Conservation (phyloP, 1,140 invertebrate species). For the Aphelenchoides fujianensis region DNA sequence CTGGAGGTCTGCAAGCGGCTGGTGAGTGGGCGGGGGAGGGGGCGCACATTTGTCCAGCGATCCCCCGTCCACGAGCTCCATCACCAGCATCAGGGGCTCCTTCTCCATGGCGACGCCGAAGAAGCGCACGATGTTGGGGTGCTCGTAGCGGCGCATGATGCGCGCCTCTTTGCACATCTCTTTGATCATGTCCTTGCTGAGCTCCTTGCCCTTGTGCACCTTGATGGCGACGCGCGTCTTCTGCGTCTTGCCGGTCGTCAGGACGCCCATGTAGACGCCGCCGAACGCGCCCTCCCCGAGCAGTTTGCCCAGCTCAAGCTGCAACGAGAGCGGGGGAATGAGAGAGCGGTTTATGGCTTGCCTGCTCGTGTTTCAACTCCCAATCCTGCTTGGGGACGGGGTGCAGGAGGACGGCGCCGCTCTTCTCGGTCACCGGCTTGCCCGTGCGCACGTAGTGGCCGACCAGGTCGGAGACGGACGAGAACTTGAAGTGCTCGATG, state of each 20-base stretch:
- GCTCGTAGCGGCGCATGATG: conserved; percentile 92
- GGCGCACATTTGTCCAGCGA: conserved; percentile 61
- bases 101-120: conserved; percentile 96
- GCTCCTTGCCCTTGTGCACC: conserved; percentile 80
- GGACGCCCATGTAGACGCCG: conserved; percentile 85
- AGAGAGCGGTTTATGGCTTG: no score
- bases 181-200: conserved; percentile 90
- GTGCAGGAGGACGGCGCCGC: conserved; percentile 79
- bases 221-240: conserved; percentile 80
- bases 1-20: conserved; percentile 72
- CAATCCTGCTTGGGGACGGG: conserved; percentile 86
- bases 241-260: conserved; percentile 72
- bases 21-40: conserved; percentile 75
- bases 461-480: conserved; percentile 85
- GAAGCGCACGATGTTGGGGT: conserved; percentile 83
- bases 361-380: conserved; percentile 94
- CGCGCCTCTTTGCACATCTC: conserved; percentile 92
- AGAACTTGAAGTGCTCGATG: conserved; percentile 85
- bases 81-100: conserved; percentile 97
- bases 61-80: conserved; percentile 88
- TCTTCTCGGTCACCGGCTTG: conserved; percentile 81
- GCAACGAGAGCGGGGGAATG: no score
- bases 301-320: conserved; percentile 85
- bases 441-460: conserved; percentile 79
- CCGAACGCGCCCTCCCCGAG: conserved; percentile 97